Percentiles rank a stretch among this genome's conserved stretches.
phyloP scores from a whole-genome alignment of 2,797 vertebrate genomes.

The Arnoldichthys spilopterus region DNA sequence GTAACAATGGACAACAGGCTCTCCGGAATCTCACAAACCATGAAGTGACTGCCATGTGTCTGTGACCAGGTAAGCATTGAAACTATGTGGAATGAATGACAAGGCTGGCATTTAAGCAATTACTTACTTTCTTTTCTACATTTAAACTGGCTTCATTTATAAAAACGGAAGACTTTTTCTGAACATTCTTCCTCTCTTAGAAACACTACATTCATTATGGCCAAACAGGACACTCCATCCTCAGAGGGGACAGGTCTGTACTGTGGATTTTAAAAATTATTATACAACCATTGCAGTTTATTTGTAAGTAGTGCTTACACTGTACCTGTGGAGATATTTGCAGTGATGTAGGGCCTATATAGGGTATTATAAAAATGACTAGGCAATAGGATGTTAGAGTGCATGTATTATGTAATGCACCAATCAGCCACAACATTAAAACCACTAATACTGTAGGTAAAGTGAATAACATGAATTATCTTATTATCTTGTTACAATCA shows the following conservation, averaged over 20 bases:
- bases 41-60: not conserved
- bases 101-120: not conserved
- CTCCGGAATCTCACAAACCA: too few relatives aligned
- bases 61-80: constrained; percentile 45
- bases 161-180: constrained; percentile 1
- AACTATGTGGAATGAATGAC: constrained; percentile 61
- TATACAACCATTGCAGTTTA: not conserved
- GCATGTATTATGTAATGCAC: too few relatives aligned
- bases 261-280: not conserved
- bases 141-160: constrained; percentile 15
- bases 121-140: not conserved
- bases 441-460: too few relatives aligned
- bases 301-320: not conserved
- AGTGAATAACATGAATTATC: too few relatives aligned
- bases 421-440: too few relatives aligned
- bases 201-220: constrained; percentile 55
- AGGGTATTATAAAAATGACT: not conserved
- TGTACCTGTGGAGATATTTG: not conserved
- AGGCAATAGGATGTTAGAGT: too few relatives aligned
- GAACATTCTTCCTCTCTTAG: constrained; percentile 6
- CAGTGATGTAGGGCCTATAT: not conserved
- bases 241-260: constrained; percentile 6
- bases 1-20: too few relatives aligned
- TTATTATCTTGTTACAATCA: too few relatives aligned
- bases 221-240: not conserved